These are phyloP conservation scores for Psammodynastes pulverulentus DNA, from an alignment of 2,113 vertebrate genomes.

Conservation along the genomic window DNA sequence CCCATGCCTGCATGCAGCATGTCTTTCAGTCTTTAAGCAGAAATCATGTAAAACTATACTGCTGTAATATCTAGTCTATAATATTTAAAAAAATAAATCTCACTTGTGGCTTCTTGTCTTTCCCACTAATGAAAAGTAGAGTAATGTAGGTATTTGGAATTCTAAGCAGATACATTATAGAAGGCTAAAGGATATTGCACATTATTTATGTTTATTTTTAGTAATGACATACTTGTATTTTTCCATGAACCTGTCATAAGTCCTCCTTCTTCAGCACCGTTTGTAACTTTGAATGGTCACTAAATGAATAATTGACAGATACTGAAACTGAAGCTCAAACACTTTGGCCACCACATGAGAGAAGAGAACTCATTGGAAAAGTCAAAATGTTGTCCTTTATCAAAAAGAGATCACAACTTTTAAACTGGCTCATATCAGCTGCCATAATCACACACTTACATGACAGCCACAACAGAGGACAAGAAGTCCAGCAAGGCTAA, in stretches of 20 bases:
- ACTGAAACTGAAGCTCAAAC: no score
- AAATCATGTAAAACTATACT: constrained; percentile 16
- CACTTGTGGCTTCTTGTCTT: neutral
- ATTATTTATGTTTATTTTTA: neutral
- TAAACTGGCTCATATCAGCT: neutral
- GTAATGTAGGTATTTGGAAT: neutral
- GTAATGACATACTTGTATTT: neutral
- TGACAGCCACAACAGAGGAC: neutral
- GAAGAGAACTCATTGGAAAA: no score
- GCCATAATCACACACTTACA: neutral
- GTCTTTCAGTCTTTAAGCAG: constrained; percentile 40
- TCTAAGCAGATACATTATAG: neutral
- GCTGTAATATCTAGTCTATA: constrained; percentile 10
- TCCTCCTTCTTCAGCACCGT: no score
- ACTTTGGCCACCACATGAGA: no score
- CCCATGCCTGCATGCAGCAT: constrained; percentile 20
- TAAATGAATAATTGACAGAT: no score
- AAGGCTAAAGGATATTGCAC: neutral
- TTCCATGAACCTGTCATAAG: neutral
- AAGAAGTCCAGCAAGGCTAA: no score
- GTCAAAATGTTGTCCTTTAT: neutral
- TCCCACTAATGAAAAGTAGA: neutral
- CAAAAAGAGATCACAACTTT: neutral
- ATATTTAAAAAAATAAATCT: constrained; percentile 22
- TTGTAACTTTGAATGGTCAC: no score